These are phyloP conservation scores for Orthonyx spaldingii DNA, from an alignment of 2,113 vertebrate genomes.

Conservation along the genomic window DNA sequence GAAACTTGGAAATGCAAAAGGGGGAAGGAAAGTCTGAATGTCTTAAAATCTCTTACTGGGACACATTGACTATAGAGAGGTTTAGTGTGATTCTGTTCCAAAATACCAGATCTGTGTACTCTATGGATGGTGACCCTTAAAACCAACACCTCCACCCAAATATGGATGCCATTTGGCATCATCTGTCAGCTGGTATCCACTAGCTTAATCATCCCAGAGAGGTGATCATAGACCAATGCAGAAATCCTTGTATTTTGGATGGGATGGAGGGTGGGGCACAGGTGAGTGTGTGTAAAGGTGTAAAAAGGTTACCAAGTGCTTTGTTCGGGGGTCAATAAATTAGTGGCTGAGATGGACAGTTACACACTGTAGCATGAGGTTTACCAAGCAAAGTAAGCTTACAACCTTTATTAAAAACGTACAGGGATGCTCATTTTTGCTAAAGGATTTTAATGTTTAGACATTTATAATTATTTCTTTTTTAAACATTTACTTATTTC, in stretches of 20 bases:
- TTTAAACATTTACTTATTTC: constrained; percentile 6
- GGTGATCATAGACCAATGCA: not conserved
- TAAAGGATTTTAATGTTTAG: not conserved
- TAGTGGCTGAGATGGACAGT: not conserved
- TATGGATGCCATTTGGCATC: not conserved
- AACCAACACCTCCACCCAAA: not conserved
- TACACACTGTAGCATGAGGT: not conserved
- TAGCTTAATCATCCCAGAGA: not conserved
- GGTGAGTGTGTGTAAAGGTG: not conserved
- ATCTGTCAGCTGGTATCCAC: not conserved
- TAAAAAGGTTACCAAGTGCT: not conserved
- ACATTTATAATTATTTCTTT: not conserved
- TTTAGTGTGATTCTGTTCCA: not conserved
- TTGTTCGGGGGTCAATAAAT: not conserved
- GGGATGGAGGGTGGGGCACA: too few relatives aligned
- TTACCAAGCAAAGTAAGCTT: not conserved
- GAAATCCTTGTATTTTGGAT: not conserved
- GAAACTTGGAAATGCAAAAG: not conserved
- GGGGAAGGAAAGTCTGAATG: not conserved
- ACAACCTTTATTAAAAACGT: not conserved
- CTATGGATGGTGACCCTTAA: not conserved
- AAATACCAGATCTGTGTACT: not conserved
- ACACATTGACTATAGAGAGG: not conserved
- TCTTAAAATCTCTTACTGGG: not conserved
- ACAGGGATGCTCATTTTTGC: not conserved